Base-by-base conservation (phyloP, 1,140 invertebrate genomes). In the Brachionus manjavacas region DNA sequence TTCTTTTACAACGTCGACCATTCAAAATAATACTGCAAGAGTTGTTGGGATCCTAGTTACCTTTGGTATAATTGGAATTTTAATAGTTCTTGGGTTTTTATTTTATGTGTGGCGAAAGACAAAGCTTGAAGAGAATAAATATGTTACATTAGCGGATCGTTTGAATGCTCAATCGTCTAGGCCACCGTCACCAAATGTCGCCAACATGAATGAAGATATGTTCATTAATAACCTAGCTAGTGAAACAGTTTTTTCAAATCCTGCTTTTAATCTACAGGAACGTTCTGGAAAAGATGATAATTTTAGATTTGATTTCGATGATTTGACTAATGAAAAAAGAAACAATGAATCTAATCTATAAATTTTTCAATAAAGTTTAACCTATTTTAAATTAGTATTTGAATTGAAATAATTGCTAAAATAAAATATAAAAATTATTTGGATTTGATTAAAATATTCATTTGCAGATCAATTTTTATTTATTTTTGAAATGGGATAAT, bases 221-320 rank as follows among this genome's bases (percentile, higher is more conserved):
- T 76, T 76, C 14, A 4, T 49, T 12, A 76, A 76, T 49, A 76
- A 46, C 25, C 23, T 14, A 8, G 28, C n/a, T 9, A 49, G 49
- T 25, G 41, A 76, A 8, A 76, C 43, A 25, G 39, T 76, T 9
- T 76, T 76, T 76, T 46, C 72, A 11, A 76, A 76, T 49, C 72
- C 72, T 8, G 72, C 72, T 14, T 76, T 76, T 76, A 28, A 76
- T 76, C 23, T 76, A 49, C 6, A 76, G 4, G 41, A 76, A 49
- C 20, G 72, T 46, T 1, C n/a, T 49, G 28, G n/a, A 49, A 76
- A 12, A 20, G 41, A 74, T 49, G 23, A 76, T 28, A 46, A 76
- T 23, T 76, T 76, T 76, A 76, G 52, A 20, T 76, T 76, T 76
- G 25, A 76, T 46, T 76, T 76, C 52, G 72, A 76, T 25, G 72